Evolutionary conservation across 2,888 invertebrate species (phyloP).

Genomic region (Calliscelio sp.): DNA sequence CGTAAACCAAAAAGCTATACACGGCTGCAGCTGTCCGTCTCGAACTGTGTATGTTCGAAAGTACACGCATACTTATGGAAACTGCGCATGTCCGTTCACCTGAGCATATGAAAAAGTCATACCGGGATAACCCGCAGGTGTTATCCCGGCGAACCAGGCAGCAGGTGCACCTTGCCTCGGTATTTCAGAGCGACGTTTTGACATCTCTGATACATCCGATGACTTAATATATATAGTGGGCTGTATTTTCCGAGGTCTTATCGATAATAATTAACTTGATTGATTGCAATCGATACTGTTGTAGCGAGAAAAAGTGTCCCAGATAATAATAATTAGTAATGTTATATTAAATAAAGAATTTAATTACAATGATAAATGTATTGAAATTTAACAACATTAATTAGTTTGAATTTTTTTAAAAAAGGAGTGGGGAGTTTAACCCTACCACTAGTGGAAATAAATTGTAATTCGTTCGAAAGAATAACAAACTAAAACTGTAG

Average conservation of each 20-base stretch:
- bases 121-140: conserved; percentile 68
- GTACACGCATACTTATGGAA: conserved; percentile 30
- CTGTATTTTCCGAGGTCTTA: too few species aligned
- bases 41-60: conserved; percentile 57
- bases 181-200: conserved; percentile 45
- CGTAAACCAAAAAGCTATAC: conserved; percentile 75
- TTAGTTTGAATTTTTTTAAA: too few species aligned
- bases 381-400: too few species aligned
- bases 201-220: conserved; percentile 44
- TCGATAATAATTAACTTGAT: conserved; percentile 21
- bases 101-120: conserved; percentile 66
- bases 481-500: too few species aligned
- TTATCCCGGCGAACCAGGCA: conserved; percentile 39
- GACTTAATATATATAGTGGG: conserved; percentile 35
- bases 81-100: conserved; percentile 64
- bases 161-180: conserved; percentile 58
- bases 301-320: too few species aligned
- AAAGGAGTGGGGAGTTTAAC: too few species aligned
- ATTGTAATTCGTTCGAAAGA: too few species aligned
- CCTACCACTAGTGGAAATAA: too few species aligned
- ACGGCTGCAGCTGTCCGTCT: conserved; percentile 77
- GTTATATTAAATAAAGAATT: too few species aligned
- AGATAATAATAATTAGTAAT: too few species aligned
- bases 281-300: too few species aligned
- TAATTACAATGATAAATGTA: too few species aligned